phyloP scores from a whole-genome alignment of 2,888 invertebrate species.

The Sturmia bella region DNA sequence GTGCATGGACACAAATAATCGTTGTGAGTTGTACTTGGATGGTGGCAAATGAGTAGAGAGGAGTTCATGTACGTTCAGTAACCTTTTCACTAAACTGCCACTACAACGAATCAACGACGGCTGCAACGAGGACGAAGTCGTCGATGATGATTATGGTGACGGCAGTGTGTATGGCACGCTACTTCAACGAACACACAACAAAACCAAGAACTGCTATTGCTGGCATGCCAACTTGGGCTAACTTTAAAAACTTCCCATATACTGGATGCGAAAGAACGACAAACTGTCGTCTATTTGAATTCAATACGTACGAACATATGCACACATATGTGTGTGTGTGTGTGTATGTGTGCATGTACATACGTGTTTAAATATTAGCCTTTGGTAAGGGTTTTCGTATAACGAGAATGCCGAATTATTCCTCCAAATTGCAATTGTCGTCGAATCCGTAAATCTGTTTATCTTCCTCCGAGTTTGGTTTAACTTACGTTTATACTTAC shows the following conservation, averaged over 20 bases:
- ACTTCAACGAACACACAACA: neutral
- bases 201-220: constrained; percentile 24
- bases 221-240: constrained; percentile 38
- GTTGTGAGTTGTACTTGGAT: constrained; percentile 29
- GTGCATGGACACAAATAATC: constrained; percentile 34
- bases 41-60: constrained; percentile 40
- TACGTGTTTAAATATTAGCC: constrained; percentile 11
- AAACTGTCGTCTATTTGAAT: constrained; percentile 61
- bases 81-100: constrained; percentile 57
- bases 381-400: neutral
- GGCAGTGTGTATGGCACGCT: constrained; percentile 35
- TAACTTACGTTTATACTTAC: too few relatives aligned
- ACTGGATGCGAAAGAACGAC: constrained; percentile 39
- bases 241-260: constrained; percentile 55
- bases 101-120: constrained; percentile 7
- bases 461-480: too few relatives aligned
- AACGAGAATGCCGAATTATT: neutral
- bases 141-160: constrained; percentile 32
- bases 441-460: too few relatives aligned
- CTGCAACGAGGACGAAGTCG: neutral
- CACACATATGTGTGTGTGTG: neutral
- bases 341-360: neutral
- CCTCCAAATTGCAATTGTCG: too few relatives aligned
- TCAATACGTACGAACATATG: constrained; percentile 32
- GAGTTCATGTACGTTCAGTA: constrained; percentile 72